Conservation (phyloP, 2,113 vertebrate species). For the Pimephales promelas region DNA sequence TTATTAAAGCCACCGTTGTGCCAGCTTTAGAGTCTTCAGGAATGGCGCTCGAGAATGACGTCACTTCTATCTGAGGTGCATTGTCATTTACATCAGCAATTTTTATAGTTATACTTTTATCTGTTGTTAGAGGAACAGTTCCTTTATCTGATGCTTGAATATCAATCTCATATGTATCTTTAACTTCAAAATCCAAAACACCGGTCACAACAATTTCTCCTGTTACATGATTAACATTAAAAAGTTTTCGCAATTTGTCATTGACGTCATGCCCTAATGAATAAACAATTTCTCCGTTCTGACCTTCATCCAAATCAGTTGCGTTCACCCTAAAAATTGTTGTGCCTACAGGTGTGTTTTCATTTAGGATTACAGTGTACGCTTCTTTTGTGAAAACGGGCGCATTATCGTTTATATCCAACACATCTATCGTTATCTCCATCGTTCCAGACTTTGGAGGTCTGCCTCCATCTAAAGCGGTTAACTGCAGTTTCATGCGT, state of each 20-base stretch:
- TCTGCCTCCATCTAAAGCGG: conserved; percentile 60
- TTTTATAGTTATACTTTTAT: conserved; percentile 59
- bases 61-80: conserved; percentile 80
- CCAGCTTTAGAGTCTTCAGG: conserved; percentile 56
- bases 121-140: conserved; percentile 30
- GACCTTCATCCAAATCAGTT: conserved; percentile 60
- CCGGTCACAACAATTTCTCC: conserved; percentile 57
- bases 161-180: conserved; percentile 54
- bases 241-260: conserved; percentile 47
- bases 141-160: conserved; percentile 63
- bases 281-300: conserved; percentile 61
- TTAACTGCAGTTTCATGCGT: conserved; percentile 47
- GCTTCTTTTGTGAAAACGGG: conserved; percentile 58
- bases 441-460: conserved; percentile 55
- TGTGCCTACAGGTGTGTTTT: conserved; percentile 56
- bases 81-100: conserved; percentile 72
- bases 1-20: conserved; percentile 61
- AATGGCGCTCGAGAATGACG: conserved; percentile 79
- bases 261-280: conserved; percentile 49
- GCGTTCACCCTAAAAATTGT: conserved; percentile 59
- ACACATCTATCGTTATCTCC: conserved; percentile 54
- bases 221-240: conserved; percentile 51
- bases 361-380: conserved; percentile 47
- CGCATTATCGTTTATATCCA: conserved; percentile 64
- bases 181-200: conserved; percentile 57